Evolutionary conservation across 1,140 invertebrate genomes (phyloP).

Genomic region (Neoseiulus cucumeris): DNA sequence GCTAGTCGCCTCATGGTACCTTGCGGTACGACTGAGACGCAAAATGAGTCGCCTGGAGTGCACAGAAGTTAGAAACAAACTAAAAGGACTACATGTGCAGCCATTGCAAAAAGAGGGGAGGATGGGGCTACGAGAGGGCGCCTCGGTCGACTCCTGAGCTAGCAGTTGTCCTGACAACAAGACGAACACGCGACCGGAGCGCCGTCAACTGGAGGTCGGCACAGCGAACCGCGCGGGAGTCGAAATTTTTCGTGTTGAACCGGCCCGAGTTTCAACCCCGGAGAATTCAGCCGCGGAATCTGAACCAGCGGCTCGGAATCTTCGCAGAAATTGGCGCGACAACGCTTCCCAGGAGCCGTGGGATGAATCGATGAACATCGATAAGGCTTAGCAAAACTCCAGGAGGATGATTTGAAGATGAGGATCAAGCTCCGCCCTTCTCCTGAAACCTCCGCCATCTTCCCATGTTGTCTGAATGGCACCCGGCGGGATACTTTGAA

Average conservation of each 20-base stretch:
- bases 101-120: constrained; percentile 12
- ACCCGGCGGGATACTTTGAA: too few species aligned
- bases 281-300: too few species aligned
- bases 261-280: too few species aligned
- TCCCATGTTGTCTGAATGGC: too few species aligned
- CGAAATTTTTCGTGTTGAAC: neutral
- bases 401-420: too few species aligned
- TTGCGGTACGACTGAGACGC: neutral
- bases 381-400: too few species aligned
- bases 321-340: too few species aligned
- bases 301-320: too few species aligned
- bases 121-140: constrained; percentile 10
- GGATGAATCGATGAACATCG: too few species aligned
- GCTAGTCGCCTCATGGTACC: constrained; percentile 3
- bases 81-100: constrained; percentile 11
- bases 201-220: neutral
- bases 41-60: constrained; percentile 6
- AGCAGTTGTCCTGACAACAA: neutral
- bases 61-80: constrained; percentile 11
- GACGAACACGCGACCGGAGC: neutral
- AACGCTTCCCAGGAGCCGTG: too few species aligned
- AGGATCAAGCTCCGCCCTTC: too few species aligned
- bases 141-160: neutral
- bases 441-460: too few species aligned
- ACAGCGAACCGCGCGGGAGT: neutral